phyloP scores from a whole-genome alignment of 2,888 invertebrate species.

The Platypus cylindrus region DNA sequence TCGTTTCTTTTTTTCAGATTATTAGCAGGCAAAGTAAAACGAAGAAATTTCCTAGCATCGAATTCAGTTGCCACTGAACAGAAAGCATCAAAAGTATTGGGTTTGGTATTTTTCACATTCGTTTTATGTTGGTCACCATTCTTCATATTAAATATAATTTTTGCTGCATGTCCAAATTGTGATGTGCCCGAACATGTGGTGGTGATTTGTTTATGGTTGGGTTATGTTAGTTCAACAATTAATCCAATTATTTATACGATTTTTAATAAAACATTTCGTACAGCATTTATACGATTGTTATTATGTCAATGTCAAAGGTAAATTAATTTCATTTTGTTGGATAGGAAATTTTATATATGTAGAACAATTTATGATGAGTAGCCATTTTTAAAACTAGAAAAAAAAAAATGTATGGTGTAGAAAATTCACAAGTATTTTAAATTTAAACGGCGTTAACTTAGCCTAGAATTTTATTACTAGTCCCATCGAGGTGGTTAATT shows the following conservation, averaged over 20 bases:
- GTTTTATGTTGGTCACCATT: constrained; percentile 91
- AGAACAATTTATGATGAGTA: no score
- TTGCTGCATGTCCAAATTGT: constrained; percentile 73
- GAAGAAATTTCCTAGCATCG: constrained; percentile 57
- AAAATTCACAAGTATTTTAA: no score
- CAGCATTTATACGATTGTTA: constrained; percentile 66
- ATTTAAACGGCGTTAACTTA: no score
- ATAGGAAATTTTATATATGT: no score
- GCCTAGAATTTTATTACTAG: no score
- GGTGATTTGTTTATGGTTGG: constrained; percentile 79
- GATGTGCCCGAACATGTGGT: constrained; percentile 62
- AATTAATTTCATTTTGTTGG: no score
- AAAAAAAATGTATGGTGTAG: no score
- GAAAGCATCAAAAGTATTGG: constrained; percentile 87
- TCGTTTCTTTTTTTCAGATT: constrained; percentile 40
- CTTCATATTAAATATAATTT: constrained; percentile 75
- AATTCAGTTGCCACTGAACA: constrained; percentile 85
- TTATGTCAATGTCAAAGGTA: constrained; percentile 67
- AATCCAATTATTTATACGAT: constrained; percentile 91
- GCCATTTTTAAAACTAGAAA: no score
- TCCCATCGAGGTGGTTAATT: no score
- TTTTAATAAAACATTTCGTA: constrained; percentile 80
- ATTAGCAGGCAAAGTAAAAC: constrained; percentile 55
- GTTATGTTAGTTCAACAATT: constrained; percentile 84
- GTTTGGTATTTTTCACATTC: constrained; percentile 84